Conservation (phyloP, 2,888 invertebrate genomes). For the Mythimna pallens region DNA sequence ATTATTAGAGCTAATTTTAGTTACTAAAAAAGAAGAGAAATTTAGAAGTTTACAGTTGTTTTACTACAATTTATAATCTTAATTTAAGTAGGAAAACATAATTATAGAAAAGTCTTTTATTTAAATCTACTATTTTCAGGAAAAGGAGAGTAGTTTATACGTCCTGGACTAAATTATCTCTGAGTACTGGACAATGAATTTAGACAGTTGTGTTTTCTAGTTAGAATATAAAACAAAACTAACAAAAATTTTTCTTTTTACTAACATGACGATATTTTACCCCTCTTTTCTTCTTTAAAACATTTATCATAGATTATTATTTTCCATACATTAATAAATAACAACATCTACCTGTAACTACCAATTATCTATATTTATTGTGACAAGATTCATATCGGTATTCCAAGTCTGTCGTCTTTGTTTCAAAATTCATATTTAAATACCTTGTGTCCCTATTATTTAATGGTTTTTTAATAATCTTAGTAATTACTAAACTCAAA, state of each 20-base stretch:
- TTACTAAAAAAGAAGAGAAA: background rate
- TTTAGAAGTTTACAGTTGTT: background rate
- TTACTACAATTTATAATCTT: too few species aligned
- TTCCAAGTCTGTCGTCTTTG: background rate
- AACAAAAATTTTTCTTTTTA: too few species aligned
- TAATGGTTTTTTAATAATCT: slow-evolving; percentile 1
- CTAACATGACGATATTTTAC: too few species aligned
- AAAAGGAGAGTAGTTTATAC: too few species aligned
- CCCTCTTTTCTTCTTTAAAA: too few species aligned
- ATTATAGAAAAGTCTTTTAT: background rate
- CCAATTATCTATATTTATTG: slow-evolving; percentile 1
- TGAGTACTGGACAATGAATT: too few species aligned
- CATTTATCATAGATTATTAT: background rate
- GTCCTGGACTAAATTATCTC: too few species aligned
- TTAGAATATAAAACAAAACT: too few species aligned
- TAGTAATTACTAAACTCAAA: slow-evolving; percentile 5
- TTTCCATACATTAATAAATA: background rate
- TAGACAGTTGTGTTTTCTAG: too few species aligned
- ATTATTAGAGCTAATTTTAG: background rate
- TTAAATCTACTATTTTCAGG: too few species aligned
- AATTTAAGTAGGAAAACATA: background rate
- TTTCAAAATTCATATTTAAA: slow-evolving; percentile 1
- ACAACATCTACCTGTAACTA: background rate
- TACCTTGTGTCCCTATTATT: background rate
- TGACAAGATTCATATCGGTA: background rate